Evolutionary conservation across 2,113 vertebrate species (phyloP), one percentile per base, ranked within the genome.

Genomic region (Ctenodactylus gundi): DNA sequence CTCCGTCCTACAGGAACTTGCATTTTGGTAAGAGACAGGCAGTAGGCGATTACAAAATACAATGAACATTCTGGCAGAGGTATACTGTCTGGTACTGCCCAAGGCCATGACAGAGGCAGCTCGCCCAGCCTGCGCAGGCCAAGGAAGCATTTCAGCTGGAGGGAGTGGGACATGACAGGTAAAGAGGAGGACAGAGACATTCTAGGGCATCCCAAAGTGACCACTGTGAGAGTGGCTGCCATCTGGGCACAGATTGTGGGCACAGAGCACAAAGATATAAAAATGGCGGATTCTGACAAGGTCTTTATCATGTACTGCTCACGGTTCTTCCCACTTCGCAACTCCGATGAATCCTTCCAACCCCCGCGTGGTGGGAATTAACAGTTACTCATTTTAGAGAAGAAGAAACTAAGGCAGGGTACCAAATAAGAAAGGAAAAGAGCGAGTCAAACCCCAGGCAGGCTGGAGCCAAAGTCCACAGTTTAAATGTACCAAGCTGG

Each of bases 1-100:
- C 70, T 82, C 39, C 18, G n/a, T 41, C 36, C 68, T 67, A 70
- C 8, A 85, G 83, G 41, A 88, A 70, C 62, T 93, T 90, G 62
- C 57, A 70, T 75, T 94, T 64, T 88, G 60, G 81, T 58, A 75
- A 51, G 31, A 64, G 46, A 88, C 39, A 96, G 82, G 85, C n/a
- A 88, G 85, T 10, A 78, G 34, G 15, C 49, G 62, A 55, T 77
- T 67, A 60, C 1, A 70, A 94, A 94, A 85, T 57, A 82, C 51
- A 17, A 9, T 20, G 73, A 88, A 73, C 34, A 53, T 86, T 62
- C 46, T 23, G 7, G 67, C 11, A 34, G 23, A 85, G 27, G 53
- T 25, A 23, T 25, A 11, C 11, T 41, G 31, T 18, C 0, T 70
- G 58, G 65, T 41, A 4, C 7, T 46, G 11, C 21, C 55, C 15